Percentiles rank a stretch among this genome's conserved stretches.
Conservation (phyloP, 2,113 vertebrate genomes). For the Bubo blakistoni region DNA sequence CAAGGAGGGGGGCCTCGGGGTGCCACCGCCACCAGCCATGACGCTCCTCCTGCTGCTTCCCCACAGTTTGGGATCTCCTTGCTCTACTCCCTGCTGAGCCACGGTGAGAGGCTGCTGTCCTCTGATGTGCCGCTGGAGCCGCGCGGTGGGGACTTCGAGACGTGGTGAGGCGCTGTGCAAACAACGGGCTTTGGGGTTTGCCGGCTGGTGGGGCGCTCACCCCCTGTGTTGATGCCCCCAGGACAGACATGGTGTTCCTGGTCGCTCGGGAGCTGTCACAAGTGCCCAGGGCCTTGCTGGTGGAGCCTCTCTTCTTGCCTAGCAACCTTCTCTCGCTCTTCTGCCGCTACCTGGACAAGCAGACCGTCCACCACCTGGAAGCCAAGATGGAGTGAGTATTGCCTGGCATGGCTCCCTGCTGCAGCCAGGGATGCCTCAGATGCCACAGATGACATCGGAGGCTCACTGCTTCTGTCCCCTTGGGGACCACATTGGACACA, state of each 20-base stretch:
- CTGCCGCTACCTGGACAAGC: slow-evolving; percentile 92
- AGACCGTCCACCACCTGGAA: slow-evolving; percentile 84
- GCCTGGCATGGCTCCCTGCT: neutral
- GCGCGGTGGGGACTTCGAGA: slow-evolving; percentile 78
- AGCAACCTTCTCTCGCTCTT: slow-evolving; percentile 91
- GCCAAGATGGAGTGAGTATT: slow-evolving; percentile 86
- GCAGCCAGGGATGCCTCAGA: neutral
- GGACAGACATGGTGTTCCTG: slow-evolving; percentile 87
- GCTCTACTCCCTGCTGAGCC: slow-evolving; percentile 90
- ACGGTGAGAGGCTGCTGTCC: slow-evolving; percentile 86
- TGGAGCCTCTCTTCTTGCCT: slow-evolving; percentile 87
- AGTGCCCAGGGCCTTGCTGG: slow-evolving; percentile 75
- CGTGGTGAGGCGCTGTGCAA: slow-evolving; percentile 75
- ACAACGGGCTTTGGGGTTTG: rapidly evolving
- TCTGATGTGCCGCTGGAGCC: slow-evolving; percentile 78
- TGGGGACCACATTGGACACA: neutral
- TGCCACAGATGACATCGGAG: rapidly evolving
- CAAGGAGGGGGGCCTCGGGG: rapidly evolving
- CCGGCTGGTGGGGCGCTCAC: rapidly evolving
- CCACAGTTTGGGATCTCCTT: slow-evolving; percentile 91
- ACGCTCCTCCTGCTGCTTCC: neutral
- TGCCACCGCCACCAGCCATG: neutral
- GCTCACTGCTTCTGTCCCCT: neutral
- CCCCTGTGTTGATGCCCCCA: slow-evolving; percentile 14
- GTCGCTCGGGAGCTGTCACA: slow-evolving; percentile 87